Evolutionary conservation across 2,888 invertebrate species (phyloP), one percentile per base, ranked within the genome.

Genomic region (Orthosia gothica): DNA sequence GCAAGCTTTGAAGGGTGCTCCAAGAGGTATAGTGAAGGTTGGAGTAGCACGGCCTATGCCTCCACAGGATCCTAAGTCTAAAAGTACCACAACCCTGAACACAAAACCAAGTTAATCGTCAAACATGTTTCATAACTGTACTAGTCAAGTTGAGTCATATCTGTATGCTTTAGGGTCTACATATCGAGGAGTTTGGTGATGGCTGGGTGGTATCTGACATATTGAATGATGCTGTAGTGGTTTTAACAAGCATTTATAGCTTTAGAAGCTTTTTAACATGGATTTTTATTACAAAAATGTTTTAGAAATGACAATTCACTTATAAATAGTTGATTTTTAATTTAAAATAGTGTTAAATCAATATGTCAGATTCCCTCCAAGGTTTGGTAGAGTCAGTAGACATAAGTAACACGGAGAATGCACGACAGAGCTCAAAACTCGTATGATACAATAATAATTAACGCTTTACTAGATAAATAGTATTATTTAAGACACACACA

Each of bases 1-100:
- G 64, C 98, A 99, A 93, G 99, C 99, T 18, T 96, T 99, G 83
- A 99, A 99, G 94, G 98, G 99, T 70, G 99, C 99, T 85, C 98
- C 99, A 0, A 97, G 98, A 89, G 99, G 99, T 61, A 96, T 97
- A 68, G 99, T 99, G 2, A 97, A 97, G 88, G 98, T 99, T 75
- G 99, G 99, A 63, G 98, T 99, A 82, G 99, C 99, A 70, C 97
- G 98, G 87, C 99, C 99, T 16, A 95, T 98, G 82, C 98, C 98
- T 26, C 92, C 95, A 0, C 92, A 91, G 9, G 95, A 95, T 45
- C 81, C 92, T 26, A 95, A 94, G 81, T 94, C 96, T 12, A 96
- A 95, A 90, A 96, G 96, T 88, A 94, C 93, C 26, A 93, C 93
- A 63, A 94, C 92, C 59, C 85, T 96, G 20, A 94, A 94, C 83